Base-by-base conservation (phyloP, 2,113 vertebrate species). In the Coptodon bakossiorum region DNA sequence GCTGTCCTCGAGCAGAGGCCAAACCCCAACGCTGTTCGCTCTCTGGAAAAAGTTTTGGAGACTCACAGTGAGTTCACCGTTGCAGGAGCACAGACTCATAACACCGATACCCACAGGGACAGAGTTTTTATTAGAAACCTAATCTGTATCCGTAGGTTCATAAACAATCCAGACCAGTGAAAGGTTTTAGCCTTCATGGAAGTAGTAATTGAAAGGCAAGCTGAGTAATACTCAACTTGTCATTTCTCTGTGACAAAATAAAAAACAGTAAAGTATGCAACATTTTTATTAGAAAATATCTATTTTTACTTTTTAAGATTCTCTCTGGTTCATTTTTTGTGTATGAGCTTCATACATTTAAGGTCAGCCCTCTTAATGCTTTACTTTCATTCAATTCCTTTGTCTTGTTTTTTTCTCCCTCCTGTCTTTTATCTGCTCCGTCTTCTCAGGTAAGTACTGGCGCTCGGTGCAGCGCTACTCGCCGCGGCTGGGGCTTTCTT, bases 21-120 rank as follows among this genome's bases (percentile, higher is more conserved):
- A 24, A 98, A 97, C 9, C 68, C 92, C 84, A 98, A 98, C 1
- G 98, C 98, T 1, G 97, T 98, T 53, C 95, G 95, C 84, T 98
- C 98, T 1, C 92, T 98, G 93, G 97, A 98, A 96, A 98, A 97
- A 80, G 98, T 98, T 68, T 95, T 99, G 19, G 97, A 98, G 95
- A 98, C 96, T 89, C 98, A 99, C 95, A 97, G 98, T 98, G 90
- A 96, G 98, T 95, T 22, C 1, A 6, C 4, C 3, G 6, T 40
- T 17, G 31, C 59, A 13, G 43, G 12, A 34, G 22, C 29, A 9
- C 4, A 0, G n/a, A 71, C 52, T 52, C 40, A 31, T 19, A 84
- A 76, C 40, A 73, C 14, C 4, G 40, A 76, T 31, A 13, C 27
- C 0, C 24, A 50, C 71, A 76, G 71, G 68, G 40, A 19, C 40